phyloP scores from a whole-genome alignment of 2,888 invertebrate genomes.

The Eilema griseolum region DNA sequence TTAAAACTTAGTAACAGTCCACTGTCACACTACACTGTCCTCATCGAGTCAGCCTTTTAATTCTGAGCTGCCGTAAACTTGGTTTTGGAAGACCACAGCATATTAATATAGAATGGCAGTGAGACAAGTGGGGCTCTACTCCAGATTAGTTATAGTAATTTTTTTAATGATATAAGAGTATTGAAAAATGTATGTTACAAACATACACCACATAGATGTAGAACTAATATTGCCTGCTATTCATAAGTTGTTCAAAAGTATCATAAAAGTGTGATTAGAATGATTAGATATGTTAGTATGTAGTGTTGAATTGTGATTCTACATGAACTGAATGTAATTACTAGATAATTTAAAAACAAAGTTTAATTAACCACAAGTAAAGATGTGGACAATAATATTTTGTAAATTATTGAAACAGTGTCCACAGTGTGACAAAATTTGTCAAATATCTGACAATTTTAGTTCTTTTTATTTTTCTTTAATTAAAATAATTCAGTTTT shows the following conservation, averaged over 20 bases:
- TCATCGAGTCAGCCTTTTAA: too few relatives aligned
- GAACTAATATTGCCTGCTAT: constrained; percentile 16
- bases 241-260: not conserved
- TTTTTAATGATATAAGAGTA: not conserved
- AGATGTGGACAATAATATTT: not conserved
- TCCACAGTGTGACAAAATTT: not conserved
- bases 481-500: not conserved
- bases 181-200: not conserved
- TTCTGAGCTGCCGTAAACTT: not conserved
- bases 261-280: not conserved
- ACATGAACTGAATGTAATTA: not conserved
- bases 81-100: not conserved
- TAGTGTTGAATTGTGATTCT: not conserved
- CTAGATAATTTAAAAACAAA: not conserved
- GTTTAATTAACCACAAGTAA: not conserved
- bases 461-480: not conserved
- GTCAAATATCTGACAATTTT: not conserved
- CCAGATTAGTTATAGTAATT: not conserved
- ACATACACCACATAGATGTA: constrained; percentile 31
- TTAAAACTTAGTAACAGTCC: too few relatives aligned
- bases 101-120: not conserved
- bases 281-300: not conserved
- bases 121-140: not conserved
- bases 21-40: too few relatives aligned
- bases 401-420: not conserved